Evolutionary conservation across 2,797 vertebrate species (phyloP).

Genomic region (Helicolenus hilgendorfi): DNA sequence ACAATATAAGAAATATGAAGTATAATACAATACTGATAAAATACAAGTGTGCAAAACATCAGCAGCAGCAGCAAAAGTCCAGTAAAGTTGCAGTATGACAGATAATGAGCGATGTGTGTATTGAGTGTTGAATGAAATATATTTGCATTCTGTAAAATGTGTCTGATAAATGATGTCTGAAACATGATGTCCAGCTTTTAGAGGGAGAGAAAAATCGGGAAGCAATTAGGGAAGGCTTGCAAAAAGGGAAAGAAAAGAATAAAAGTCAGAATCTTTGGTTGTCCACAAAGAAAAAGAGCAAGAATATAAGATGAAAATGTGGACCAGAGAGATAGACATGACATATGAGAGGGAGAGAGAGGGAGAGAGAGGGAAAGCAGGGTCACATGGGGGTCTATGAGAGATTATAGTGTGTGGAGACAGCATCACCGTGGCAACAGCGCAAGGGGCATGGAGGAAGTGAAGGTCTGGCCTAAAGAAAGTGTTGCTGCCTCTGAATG

Average conservation of each 20-base stretch:
- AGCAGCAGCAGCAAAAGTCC: not conserved
- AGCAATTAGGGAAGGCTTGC: slow-evolving; percentile 12
- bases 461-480: slow-evolving; percentile 75
- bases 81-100: not conserved
- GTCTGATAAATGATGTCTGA: not conserved
- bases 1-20: not conserved
- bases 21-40: no score
- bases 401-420: slow-evolving; percentile 77
- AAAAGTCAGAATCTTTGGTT: not conserved
- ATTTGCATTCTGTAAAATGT: not conserved
- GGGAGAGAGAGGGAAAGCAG: not conserved
- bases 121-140: not conserved
- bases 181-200: not conserved
- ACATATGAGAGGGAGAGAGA: slow-evolving; percentile 38
- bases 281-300: not conserved
- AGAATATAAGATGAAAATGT: slow-evolving; percentile 39
- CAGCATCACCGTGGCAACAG: slow-evolving; percentile 83
- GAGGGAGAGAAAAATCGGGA: not conserved
- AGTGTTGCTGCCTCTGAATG: slow-evolving; percentile 75
- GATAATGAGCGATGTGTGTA: not conserved
- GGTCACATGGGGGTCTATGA: slow-evolving; percentile 78
- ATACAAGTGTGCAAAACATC: not conserved
- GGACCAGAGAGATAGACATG: slow-evolving; percentile 22
- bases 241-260: not conserved
- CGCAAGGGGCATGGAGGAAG: slow-evolving; percentile 73